Conservation (phyloP, 92 coral and sea anemone genomes). For the Phymanthus crucifer region DNA sequence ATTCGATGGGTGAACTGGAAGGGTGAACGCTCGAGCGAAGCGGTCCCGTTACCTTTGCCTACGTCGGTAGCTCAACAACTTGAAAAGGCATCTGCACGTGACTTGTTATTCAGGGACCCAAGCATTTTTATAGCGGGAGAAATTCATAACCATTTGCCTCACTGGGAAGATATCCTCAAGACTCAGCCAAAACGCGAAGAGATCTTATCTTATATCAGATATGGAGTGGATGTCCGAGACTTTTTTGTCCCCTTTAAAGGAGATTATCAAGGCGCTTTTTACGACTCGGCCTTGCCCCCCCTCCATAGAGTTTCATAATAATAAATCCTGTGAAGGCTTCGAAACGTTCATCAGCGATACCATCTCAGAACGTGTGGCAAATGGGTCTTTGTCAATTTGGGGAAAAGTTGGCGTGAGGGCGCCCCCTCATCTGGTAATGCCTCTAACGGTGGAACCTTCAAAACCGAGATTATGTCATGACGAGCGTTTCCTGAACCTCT, state of each 20-base stretch:
- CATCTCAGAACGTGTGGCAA: no score
- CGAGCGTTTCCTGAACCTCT: slow-evolving; percentile 49
- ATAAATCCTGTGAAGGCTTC: no score
- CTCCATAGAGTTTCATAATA: not conserved
- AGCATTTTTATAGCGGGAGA: slow-evolving; percentile 22
- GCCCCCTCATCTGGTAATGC: slow-evolving; percentile 47
- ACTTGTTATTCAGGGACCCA: slow-evolving; percentile 22
- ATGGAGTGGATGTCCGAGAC: slow-evolving; percentile 40
- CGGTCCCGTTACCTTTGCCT: slow-evolving; percentile 22
- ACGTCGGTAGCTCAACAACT: not conserved
- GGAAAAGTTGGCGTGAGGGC: slow-evolving; percentile 41
- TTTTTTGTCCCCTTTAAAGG: slow-evolving; percentile 47
- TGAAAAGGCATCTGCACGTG: slow-evolving; percentile 13
- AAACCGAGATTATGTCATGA: slow-evolving; percentile 47
- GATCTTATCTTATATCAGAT: slow-evolving; percentile 38
- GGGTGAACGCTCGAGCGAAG: not conserved
- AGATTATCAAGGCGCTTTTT: slow-evolving; percentile 15
- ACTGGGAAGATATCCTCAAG: slow-evolving; percentile 28
- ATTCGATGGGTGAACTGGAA: not conserved
- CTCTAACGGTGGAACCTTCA: slow-evolving; percentile 38
- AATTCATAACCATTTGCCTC: slow-evolving; percentile 16
- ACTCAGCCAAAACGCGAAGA: slow-evolving; percentile 32
- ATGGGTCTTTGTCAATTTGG: slow-evolving; percentile 41
- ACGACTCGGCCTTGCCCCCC: slow-evolving; percentile 4
- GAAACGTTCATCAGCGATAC: no score